Base-by-base conservation (phyloP, 2,797 vertebrate species). In the Podarcis siculus region DNA sequence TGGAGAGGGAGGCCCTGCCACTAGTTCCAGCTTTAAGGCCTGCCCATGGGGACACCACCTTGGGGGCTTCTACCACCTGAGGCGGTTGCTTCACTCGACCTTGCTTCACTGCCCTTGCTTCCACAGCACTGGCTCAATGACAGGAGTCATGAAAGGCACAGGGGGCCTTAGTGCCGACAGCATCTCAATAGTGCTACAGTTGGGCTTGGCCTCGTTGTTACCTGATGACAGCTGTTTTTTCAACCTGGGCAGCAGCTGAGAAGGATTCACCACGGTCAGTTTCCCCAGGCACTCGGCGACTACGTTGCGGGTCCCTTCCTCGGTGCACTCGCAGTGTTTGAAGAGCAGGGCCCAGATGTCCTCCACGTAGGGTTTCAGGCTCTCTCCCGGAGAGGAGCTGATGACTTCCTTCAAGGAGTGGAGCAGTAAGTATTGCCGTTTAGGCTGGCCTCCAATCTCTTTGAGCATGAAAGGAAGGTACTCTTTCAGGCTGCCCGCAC, bases 281-380 rank as follows among this genome's bases (percentile, higher is more conserved):
- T 98, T 98, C 6, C 98, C 98, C 75, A 99, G 79, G 96, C 99
- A 99, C 78, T 99, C 98, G 0, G 98, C 98, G 94, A 99, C 98
- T 90, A 99, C 98, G 0, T 97, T 98, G 92, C 98, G 98, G 0
- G 98, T 98, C 25, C 99, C 98, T 82, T 99, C 99, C 95, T 99
- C 99, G 0, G 97, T 61, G 35, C 97, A 97, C 95, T 99, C 98
- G 0, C 98, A 98, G 96, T 97, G 97, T 94, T 98, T 98, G 89
- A 98, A 97, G 71, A 99, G 97, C 95, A 99, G 92, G 2, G 97
- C 94, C 99, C 99, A 99, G 80, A 99, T 97, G n/a, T 98, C 98
- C 94, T 99, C 98, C 42, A 98, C 96, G 0, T 98, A 98, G 42
- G 98, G 97, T 3, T 96, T 95, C 86, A 99, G 97, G 95, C 97